Conservation (phyloP, 2,113 vertebrate genomes). For the Anarhynchus alexandrinus region DNA sequence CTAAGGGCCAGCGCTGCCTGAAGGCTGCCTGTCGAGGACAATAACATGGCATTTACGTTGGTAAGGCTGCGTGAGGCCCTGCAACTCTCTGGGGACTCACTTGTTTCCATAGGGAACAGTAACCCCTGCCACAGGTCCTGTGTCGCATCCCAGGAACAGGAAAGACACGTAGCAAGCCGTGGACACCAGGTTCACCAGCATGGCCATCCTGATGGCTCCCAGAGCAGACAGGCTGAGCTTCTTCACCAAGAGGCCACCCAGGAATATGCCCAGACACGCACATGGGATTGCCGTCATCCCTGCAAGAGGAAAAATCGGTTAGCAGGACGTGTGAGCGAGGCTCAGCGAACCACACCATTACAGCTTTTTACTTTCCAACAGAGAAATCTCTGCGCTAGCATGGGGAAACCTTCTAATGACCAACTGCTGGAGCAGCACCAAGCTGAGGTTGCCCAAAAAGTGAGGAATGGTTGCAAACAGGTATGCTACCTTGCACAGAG, state of each 20-base stretch:
- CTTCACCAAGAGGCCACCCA: conserved; percentile 95
- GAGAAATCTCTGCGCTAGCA: background rate
- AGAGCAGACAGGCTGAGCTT: conserved; percentile 94
- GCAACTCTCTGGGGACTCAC: conserved; percentile 74
- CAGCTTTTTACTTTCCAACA: background rate
- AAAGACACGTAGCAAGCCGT: conserved; percentile 95
- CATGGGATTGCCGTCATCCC: conserved; percentile 98
- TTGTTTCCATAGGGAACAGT: conserved; percentile 89
- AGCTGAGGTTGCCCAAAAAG: background rate
- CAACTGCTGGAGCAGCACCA: background rate
- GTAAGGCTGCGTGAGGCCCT: background rate
- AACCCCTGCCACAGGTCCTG: conserved; percentile 92
- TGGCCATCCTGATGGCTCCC: conserved; percentile 95
- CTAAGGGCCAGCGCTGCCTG: background rate
- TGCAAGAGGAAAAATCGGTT: conserved; percentile 37
- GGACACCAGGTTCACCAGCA: conserved; percentile 97
- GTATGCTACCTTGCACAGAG: background rate
- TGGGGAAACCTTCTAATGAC: background rate
- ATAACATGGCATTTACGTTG: background rate
- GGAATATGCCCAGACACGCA: conserved; percentile 95
- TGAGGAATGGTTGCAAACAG: background rate
- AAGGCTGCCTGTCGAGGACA: background rate
- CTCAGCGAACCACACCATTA: background rate
- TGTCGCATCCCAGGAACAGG: conserved; percentile 97
- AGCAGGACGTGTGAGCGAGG: background rate